phyloP scores from a whole-genome alignment of 1,140 invertebrate genomes.

The Idris sp. region DNA sequence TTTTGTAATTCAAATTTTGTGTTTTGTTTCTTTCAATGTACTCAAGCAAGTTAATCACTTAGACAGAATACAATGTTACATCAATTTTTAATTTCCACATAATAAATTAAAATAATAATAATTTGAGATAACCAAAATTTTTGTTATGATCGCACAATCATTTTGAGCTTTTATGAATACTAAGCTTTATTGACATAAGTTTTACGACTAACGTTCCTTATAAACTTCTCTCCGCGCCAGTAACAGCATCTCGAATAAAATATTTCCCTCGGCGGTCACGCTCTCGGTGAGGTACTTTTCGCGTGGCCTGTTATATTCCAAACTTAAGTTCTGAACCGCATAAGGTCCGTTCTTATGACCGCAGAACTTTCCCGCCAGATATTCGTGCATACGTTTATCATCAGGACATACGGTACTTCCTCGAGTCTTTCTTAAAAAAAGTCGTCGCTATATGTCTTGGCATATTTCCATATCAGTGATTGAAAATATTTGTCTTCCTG shows the following conservation, averaged over 20 bases:
- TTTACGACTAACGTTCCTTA: conserved; percentile 57
- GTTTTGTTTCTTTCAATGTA: too few relatives aligned
- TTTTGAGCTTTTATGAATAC: conserved; percentile 35
- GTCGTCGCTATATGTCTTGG: conserved; percentile 44
- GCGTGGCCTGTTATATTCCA: conserved; percentile 46
- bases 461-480: conserved; percentile 61
- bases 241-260: conserved; percentile 51
- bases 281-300: conserved; percentile 47
- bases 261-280: conserved; percentile 42
- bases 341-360: conserved; percentile 60
- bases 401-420: conserved; percentile 44
- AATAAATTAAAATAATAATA: conserved; percentile 13
- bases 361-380: conserved; percentile 55
- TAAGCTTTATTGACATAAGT: conserved; percentile 51
- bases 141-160: conserved; percentile 34
- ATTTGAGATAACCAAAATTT: conserved; percentile 22
- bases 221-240: conserved; percentile 38
- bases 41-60: too few relatives aligned
- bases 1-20: too few relatives aligned
- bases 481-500: conserved; percentile 60
- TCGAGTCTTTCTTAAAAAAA: conserved; percentile 38
- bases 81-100: too few relatives aligned
- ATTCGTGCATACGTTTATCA: conserved; percentile 59
- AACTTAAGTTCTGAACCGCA: conserved; percentile 51
- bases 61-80: too few relatives aligned